Base-by-base conservation (phyloP, 64 coral and sea anemone species). In the Hydrozoanthus tunicans region DNA sequence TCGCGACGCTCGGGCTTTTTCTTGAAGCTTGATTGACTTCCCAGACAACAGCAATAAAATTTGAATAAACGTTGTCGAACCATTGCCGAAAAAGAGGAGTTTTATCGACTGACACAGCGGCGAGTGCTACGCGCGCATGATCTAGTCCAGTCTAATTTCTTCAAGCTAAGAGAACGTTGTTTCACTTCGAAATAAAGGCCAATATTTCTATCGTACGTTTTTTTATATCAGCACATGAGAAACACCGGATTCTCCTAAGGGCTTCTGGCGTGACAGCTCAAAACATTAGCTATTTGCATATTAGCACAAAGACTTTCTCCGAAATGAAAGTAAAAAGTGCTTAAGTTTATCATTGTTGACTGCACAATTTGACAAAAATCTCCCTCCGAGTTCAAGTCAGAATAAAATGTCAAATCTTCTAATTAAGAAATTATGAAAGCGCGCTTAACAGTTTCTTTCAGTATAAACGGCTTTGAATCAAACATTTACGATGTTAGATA, bases 171-270 rank as follows among this genome's bases (percentile, higher is more conserved):
- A 32, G 26, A 65, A 13, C 51, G 60, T 14, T 82, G 61, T 6
- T 82, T 82, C 5, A 51, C 17, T 32, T 59, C 52, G 61, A 59
- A 80, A 51, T 52, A 32, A 59, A 24, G 51, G 80, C 80, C 60
- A 63, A 82, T 82, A 82, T 82, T 27, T 14, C 5, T 24, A 14
- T 64, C 61, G 25, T 14, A 17, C 24, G 11, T 27, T 64, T 65
- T 61, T 27, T 13, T 64, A 82, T 64, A 43, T 43, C 32, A 43
- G 32, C 61, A 17, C 11, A 63, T 27, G 3, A 64, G 5, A 64
- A 0, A 51, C 52, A 7, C 61, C 80, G 80, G 80, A 82, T 64
- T 12, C 65, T 53, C 60, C 80, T 9, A 32, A 82, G 80, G 80
- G 27, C 6, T 17, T 53, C 15, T 82, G 79, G 26, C 59, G 59